These are phyloP conservation scores for Corvus cornix DNA, from an alignment of 2,113 vertebrate genomes.

Conservation along the genomic window DNA sequence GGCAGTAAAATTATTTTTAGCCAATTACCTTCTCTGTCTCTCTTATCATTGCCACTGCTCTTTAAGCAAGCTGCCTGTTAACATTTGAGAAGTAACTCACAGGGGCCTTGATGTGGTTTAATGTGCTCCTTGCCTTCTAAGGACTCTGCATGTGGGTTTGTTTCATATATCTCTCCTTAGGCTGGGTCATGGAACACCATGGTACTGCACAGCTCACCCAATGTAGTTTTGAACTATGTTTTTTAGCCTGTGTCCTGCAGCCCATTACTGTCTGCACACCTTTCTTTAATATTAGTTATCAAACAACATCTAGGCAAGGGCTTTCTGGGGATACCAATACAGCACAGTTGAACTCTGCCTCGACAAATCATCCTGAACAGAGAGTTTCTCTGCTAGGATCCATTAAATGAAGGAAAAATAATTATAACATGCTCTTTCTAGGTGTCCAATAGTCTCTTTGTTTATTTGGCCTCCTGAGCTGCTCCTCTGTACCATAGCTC, in stretches of 20 bases:
- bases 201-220: neutral
- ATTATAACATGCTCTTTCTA: neutral
- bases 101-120: slow-evolving; percentile 2
- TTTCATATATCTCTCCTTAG: neutral
- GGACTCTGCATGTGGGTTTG: neutral
- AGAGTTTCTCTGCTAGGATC: neutral
- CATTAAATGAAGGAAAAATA: neutral
- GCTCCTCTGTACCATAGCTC: neutral
- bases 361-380: neutral
- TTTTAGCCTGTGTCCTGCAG: neutral
- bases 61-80: neutral
- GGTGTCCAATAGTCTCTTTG: neutral
- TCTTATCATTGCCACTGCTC: neutral
- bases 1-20: slow-evolving; percentile 25
- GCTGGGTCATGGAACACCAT: neutral
- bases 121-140: neutral
- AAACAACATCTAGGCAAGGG: neutral
- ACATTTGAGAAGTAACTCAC: neutral
- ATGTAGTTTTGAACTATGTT: neutral
- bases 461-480: neutral
- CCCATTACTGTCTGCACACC: neutral
- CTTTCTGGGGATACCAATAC: neutral
- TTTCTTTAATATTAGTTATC: neutral
- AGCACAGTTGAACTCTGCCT: neutral
- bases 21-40: neutral